phyloP scores from a whole-genome alignment of 2,113 vertebrate genomes.

The Nycticryphes semicollaris region DNA sequence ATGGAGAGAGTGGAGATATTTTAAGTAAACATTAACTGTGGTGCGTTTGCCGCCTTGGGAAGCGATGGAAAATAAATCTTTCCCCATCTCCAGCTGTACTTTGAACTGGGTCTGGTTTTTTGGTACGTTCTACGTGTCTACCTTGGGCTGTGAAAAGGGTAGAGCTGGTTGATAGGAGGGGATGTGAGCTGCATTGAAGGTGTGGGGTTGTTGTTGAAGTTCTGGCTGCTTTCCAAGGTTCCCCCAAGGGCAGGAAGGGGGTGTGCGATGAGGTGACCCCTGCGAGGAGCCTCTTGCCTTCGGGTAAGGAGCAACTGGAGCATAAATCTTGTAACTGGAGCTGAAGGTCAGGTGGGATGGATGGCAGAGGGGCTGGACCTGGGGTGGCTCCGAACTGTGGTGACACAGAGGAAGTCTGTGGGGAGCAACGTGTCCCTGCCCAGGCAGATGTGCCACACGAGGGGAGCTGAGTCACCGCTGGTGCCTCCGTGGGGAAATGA shows the following conservation, averaged over 20 bases:
- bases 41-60: neutral
- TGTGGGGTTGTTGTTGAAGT: neutral
- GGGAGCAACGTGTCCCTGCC: neutral
- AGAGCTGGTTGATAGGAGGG: accelerated
- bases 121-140: accelerated
- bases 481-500: accelerated
- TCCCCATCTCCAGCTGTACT: neutral
- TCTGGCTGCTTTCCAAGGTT: neutral
- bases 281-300: neutral
- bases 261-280: neutral
- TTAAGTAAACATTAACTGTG: neutral
- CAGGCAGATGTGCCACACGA: accelerated
- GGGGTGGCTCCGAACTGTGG: neutral
- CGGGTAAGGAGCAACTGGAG: neutral
- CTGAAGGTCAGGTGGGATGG: neutral
- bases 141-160: neutral
- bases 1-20: neutral
- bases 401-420: neutral
- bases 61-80: constrained; percentile 38
- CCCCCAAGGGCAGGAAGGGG: neutral
- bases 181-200: neutral
- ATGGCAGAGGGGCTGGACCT: neutral
- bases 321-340: constrained; percentile 9
- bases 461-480: neutral
- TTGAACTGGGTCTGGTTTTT: neutral